Conservation (phyloP, 2,797 vertebrate genomes). For the Distichodus sexfasciatus region DNA sequence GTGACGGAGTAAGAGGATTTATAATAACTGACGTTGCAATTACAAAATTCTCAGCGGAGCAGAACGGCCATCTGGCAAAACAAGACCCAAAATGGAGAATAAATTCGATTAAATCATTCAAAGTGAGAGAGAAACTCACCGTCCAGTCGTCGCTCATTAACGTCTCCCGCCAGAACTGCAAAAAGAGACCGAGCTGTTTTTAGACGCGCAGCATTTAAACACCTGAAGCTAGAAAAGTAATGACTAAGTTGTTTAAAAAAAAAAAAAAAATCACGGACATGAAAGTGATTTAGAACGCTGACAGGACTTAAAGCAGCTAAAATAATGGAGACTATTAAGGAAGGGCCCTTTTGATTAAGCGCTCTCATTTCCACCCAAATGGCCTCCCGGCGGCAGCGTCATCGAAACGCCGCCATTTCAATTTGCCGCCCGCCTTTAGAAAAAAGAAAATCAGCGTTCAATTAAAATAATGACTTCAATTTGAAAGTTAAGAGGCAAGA, state of each 20-base stretch:
- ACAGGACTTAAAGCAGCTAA: slow-evolving; percentile 20
- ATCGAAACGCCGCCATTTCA: slow-evolving; percentile 18
- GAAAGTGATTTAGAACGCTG: slow-evolving; percentile 30
- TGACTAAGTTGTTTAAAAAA: not conserved
- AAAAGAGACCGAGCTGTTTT: slow-evolving; percentile 49
- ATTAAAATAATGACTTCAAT: slow-evolving; percentile 36
- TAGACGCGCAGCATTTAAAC: slow-evolving; percentile 33
- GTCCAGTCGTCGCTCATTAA: slow-evolving; percentile 84
- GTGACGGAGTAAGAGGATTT: not conserved
- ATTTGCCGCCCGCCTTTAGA: slow-evolving; percentile 24
- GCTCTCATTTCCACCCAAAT: slow-evolving; percentile 33
- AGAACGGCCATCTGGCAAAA: slow-evolving; percentile 8
- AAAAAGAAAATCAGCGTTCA: slow-evolving; percentile 23
- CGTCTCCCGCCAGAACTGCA: slow-evolving; percentile 80
- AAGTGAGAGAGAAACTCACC: slow-evolving; percentile 71
- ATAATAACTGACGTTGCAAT: not conserved
- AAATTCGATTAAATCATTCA: not conserved
- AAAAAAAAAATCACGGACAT: slow-evolving; percentile 23
- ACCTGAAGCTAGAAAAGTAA: slow-evolving; percentile 12
- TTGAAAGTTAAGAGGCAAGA: not conserved
- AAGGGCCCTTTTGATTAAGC: slow-evolving; percentile 34
- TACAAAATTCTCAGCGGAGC: not conserved
- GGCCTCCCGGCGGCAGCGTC: not conserved
- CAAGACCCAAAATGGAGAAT: not conserved
- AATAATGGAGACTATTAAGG: slow-evolving; percentile 40